These are phyloP conservation scores for Peucedramus taeniatus DNA, from an alignment of 2,113 vertebrate genomes.

Conservation along the genomic window DNA sequence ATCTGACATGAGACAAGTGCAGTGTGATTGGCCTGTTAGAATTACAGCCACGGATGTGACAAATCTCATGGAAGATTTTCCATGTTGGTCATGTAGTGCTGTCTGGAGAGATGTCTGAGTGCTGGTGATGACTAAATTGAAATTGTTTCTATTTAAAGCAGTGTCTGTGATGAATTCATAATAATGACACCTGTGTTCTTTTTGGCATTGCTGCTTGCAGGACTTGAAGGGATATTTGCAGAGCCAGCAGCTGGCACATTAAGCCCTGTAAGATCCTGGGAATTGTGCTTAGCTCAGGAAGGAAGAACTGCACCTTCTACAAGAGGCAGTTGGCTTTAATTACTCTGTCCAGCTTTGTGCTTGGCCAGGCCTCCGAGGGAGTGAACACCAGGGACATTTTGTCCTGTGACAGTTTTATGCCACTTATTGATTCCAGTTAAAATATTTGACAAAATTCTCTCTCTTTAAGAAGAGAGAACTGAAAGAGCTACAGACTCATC, in stretches of 20 bases:
- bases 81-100: neutral
- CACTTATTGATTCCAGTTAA: neutral
- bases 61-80: neutral
- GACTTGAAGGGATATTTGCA: neutral
- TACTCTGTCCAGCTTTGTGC: neutral
- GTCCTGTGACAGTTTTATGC: neutral
- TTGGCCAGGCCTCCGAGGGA: neutral
- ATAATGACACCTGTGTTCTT: neutral
- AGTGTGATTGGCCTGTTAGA: neutral
- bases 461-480: neutral
- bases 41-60: neutral
- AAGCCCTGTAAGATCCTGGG: neutral
- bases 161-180: neutral
- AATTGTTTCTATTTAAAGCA: neutral
- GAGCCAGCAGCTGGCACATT: neutral
- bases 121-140: neutral
- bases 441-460: neutral
- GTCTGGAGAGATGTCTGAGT: neutral
- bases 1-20: neutral
- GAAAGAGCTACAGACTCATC: neutral
- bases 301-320: neutral
- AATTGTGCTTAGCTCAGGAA: neutral
- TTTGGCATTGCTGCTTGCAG: neutral
- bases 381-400: neutral
- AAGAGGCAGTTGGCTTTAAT: neutral